Percentiles rank a stretch among this genome's conserved stretches.
These are phyloP conservation scores for Himalopsyche phryganea DNA, from an alignment of 1,140 invertebrate species.

Conservation along the genomic window DNA sequence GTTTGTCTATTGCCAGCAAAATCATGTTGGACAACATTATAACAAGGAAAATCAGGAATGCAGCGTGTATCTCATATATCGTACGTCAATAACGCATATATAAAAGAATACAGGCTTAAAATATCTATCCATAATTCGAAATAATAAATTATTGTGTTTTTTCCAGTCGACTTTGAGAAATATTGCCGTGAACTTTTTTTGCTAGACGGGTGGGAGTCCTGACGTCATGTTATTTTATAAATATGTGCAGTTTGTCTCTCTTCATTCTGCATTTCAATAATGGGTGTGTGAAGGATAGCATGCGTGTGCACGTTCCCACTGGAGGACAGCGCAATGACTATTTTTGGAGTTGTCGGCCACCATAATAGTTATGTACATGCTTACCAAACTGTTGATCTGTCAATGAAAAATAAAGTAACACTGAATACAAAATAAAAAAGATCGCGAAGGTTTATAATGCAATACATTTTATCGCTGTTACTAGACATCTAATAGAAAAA, in stretches of 20 bases:
- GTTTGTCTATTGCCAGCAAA: no score
- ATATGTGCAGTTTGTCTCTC: conserved; percentile 7
- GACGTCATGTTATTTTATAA: conserved; percentile 19
- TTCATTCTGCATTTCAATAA: not conserved
- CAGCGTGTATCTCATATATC: no score
- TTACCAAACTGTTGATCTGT: conserved; percentile 17
- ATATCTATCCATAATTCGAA: no score
- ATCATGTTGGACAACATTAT: no score
- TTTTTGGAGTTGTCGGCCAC: conserved; percentile 29
- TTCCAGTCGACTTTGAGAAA: not conserved
- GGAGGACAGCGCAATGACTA: conserved; percentile 22
- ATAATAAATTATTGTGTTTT: no score
- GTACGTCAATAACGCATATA: no score
- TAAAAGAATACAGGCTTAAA: no score
- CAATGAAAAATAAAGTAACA: not conserved
- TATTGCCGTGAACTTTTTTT: conserved; percentile 3
- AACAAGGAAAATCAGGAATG: no score
- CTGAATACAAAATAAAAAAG: no score
- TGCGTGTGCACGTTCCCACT: conserved; percentile 5
- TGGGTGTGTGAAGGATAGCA: conserved; percentile 6
- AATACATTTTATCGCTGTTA: no score
- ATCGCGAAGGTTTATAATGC: no score
- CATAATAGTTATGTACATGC: not conserved
- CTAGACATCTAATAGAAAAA: no score
- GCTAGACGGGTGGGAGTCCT: conserved; percentile 10